Base-by-base conservation (phyloP, 2,888 invertebrate genomes). In the Eucera pruinosa region DNA sequence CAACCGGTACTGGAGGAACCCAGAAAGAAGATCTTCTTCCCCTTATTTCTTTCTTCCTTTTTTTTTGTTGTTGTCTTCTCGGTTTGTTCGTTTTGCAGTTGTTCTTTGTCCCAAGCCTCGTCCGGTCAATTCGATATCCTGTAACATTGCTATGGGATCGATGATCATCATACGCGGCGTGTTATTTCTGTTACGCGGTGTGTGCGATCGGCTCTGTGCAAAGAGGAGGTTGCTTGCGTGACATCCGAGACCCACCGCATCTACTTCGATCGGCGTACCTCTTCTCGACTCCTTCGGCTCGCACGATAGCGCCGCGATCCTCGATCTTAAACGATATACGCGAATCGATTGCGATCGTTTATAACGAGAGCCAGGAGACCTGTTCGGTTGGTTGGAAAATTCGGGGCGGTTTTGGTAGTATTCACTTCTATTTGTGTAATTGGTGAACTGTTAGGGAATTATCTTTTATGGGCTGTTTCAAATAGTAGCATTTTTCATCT, bases 221-320 rank as follows among this genome's bases (percentile, higher is more conserved):
- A 15, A 54, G 52, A 84, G 80, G 80, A 84, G 81, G 65, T 66
- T 18, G 41, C 69, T 73, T 70, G 85, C 82, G 81, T 83, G 81
- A 85, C 81, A 78, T 67, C 61, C 81, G 77, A 79, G 79, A 85
- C 79, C 82, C 71, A 84, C 80, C 84, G 74, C 78, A 65, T 72
- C 54, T 30, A 64, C 47, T 60, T 52, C 45, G 47, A 43, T 50
- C 66, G 23, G 13, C 45, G 23, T 23, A 20, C 43, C 30, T 50
- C 13, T 18, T 41, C 33, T 43, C 39, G 25, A 30, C 33, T 41
- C 13, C 30, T 11, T n/a, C 25, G 36, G 27, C n/a, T n/a, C n/a
- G n/a, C n/a, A n/a, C n/a, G n/a, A n/a, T n/a, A n/a, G n/a, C n/a
- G n/a, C n/a, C n/a, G n/a, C n/a, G n/a, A n/a, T 36, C 2, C 27